Conservation (phyloP, 2,888 invertebrate species). For the Nemotelus pantherinus region DNA sequence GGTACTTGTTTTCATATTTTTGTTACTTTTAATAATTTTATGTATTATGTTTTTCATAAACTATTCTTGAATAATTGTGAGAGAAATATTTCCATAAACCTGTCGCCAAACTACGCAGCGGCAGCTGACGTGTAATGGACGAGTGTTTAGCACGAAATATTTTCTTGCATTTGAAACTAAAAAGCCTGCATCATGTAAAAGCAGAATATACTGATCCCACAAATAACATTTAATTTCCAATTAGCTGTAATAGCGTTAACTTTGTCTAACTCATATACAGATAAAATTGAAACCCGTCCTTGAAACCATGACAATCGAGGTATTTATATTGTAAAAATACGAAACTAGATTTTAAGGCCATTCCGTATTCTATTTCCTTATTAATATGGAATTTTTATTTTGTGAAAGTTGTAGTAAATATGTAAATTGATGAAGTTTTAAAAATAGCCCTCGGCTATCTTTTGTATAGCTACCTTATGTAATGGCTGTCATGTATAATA, state of each 20-base stretch:
- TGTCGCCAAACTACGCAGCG: constrained; percentile 21
- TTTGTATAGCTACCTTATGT: too few species aligned
- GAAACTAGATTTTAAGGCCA: constrained; percentile 8
- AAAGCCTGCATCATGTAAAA: not conserved
- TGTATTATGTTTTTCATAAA: constrained; percentile 23
- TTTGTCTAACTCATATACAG: constrained; percentile 29
- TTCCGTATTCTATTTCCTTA: not conserved
- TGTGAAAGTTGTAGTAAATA: constrained; percentile 6
- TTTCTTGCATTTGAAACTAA: constrained; percentile 22
- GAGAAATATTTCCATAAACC: constrained; percentile 35
- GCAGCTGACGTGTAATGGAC: constrained; percentile 20
- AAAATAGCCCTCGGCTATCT: too few species aligned
- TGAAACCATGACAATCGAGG: constrained; percentile 37
- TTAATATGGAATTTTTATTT: not conserved
- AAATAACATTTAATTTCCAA: constrained; percentile 10
- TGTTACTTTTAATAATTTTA: constrained; percentile 33
- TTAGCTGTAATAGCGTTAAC: constrained; percentile 35
- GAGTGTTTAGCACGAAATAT: constrained; percentile 31
- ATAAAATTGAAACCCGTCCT: constrained; percentile 27
- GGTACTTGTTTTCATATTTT: constrained; percentile 43
- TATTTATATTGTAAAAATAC: constrained; percentile 39
- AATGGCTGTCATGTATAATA: too few species aligned
- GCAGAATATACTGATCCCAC: constrained; percentile 34
- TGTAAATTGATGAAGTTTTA: not conserved
- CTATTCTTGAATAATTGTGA: not conserved